A percentile compares a stretch with the other conserved stretches of the same genome.
Evolutionary conservation across 2,888 invertebrate genomes (phyloP).

Genomic region (Lasioglossum figueresi): DNA sequence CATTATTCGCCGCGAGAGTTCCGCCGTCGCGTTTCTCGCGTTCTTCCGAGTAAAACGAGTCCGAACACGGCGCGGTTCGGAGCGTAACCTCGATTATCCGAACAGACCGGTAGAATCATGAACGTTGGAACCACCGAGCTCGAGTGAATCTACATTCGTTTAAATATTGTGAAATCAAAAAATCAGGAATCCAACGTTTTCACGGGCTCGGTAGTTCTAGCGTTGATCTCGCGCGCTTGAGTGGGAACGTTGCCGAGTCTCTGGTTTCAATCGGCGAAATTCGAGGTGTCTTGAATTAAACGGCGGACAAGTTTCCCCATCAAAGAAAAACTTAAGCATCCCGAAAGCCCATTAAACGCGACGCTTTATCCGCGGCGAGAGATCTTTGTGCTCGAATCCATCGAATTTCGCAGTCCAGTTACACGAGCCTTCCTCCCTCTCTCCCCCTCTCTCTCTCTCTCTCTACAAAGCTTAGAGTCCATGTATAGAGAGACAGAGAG

Average conservation of each 20-base stretch:
- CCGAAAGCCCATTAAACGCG: background rate
- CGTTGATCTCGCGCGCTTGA: background rate
- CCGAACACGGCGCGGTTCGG: background rate
- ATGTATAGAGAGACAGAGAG: background rate
- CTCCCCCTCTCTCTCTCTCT: background rate
- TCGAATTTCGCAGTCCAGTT: background rate
- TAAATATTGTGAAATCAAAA: too few relatives aligned
- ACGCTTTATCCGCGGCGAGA: background rate
- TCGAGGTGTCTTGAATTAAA: background rate
- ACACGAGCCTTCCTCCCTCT: background rate
- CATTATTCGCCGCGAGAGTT: fast-evolving
- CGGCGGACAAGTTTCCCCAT: background rate
- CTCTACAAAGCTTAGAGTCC: background rate
- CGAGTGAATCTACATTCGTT: too few relatives aligned
- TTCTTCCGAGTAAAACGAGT: background rate
- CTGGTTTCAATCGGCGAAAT: background rate
- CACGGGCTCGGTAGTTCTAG: background rate
- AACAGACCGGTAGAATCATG: too few relatives aligned
- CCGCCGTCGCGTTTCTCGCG: background rate
- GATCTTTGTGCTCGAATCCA: background rate
- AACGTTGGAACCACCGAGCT: too few relatives aligned
- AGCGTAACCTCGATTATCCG: background rate
- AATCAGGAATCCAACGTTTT: too few relatives aligned
- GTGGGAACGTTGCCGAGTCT: background rate
- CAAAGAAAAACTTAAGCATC: background rate